Percentiles rank a stretch among this genome's conserved stretches.
These are phyloP conservation scores for Branchinecta sandiegonensis DNA, from an alignment of 2,888 invertebrate genomes.

Conservation along the genomic window DNA sequence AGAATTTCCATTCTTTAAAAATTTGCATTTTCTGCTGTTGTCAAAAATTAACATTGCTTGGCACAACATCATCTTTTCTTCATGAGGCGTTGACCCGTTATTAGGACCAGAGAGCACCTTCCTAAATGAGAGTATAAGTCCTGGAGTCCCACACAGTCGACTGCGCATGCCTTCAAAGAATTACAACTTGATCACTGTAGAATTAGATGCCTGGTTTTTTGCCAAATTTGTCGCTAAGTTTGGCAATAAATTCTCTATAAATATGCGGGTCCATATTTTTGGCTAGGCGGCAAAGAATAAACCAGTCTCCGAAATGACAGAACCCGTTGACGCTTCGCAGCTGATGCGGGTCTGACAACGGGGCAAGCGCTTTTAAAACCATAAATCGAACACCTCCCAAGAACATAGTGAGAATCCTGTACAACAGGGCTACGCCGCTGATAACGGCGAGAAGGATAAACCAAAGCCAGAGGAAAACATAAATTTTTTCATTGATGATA, in stretches of 20 bases:
- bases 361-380: conserved; percentile 20
- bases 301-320: conserved; percentile 27
- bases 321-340: conserved; percentile 41
- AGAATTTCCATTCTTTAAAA: no score
- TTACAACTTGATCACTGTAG: no score
- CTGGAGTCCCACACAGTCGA: no score
- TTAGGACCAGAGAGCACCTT: no score
- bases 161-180: no score
- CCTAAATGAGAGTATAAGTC: no score
- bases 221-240: conserved; percentile 21
- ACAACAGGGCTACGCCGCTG: conserved; percentile 27
- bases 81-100: no score
- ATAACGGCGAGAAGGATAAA: conserved; percentile 26
- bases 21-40: no score
- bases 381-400: conserved; percentile 28
- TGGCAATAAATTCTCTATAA: conserved; percentile 26
- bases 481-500: conserved; percentile 32
- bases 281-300: conserved; percentile 25
- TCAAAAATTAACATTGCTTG: no score
- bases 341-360: background rate
- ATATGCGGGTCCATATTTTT: conserved; percentile 28
- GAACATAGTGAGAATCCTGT: conserved; percentile 28
- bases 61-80: no score
- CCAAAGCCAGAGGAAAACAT: conserved; percentile 29
- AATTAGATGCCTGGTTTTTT: no score